Base-by-base conservation (phyloP, 2,888 invertebrate genomes). In the Diplolepis rosae region DNA sequence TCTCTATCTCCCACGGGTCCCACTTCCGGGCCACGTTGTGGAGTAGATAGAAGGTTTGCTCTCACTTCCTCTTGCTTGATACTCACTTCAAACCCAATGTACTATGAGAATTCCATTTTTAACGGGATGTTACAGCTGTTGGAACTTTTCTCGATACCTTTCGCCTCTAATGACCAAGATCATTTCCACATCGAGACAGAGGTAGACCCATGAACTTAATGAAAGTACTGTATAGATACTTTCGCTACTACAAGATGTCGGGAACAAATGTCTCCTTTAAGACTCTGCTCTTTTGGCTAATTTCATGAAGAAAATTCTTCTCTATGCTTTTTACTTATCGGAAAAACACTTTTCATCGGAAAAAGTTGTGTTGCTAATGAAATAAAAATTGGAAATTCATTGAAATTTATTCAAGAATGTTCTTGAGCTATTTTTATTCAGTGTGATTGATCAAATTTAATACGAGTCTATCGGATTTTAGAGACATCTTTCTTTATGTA, bases 71-170 rank as follows among this genome's bases (percentile, higher is more conserved):
- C 32, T 35, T 11, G 11, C 9, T 30, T 15, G 28, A 22, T 18
- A 32, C 32, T 54, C 32, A 32, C 18, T 50, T 7, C 18, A 50
- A 54, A 32, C 32, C 30, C 54, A 54, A 54, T 32, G 30, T 30
- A 9, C 32, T 54, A 32, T 32, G 54, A 18, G 32, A 54, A 54
- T 54, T 32, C 30, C 28, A 32, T 54, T 54, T 52, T 54, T 32
- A 54, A 32, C 54, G 18, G 32, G 32, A 32, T 32, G 32, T 32
- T 22, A 32, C 18, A 32, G 35, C 54, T 15, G 28, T 9, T 15
- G 28, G 30, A 54, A 30, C 52, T 52, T 52, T 52, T 52, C 28
- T 28, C 52, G n/a, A 52, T 52, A 54, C 54, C 51, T 54, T 54
- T 54, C 54, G 18, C 54, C 30, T 18, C 54, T 54, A 54, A 54